Conservation (phyloP, 2,113 vertebrate genomes). For the Syngnathus scovelli region DNA sequence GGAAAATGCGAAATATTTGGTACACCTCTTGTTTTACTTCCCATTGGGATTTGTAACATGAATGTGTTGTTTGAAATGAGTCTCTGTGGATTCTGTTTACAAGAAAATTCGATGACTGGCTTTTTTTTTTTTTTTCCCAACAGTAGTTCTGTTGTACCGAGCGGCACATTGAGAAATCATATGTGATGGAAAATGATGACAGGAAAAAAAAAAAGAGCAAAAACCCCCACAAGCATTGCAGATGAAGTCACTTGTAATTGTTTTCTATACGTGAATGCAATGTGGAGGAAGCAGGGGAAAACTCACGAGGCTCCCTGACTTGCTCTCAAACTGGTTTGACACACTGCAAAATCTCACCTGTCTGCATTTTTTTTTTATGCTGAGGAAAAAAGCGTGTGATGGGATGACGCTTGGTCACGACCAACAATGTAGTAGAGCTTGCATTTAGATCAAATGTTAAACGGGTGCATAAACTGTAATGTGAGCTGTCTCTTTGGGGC, state of each 20-base stretch:
- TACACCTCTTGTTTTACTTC: too few relatives aligned
- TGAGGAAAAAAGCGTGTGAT: neutral
- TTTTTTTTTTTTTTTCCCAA: neutral
- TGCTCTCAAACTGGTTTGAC: conserved; percentile 55
- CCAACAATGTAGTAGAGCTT: neutral
- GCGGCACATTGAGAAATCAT: neutral
- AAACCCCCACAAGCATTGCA: neutral
- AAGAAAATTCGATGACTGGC: neutral
- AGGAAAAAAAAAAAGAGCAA: neutral
- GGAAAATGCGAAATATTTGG: too few relatives aligned
- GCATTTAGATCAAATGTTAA: conserved; percentile 2
- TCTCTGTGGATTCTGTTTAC: neutral
- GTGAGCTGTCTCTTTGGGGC: conserved; percentile 25
- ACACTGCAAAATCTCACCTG: conserved; percentile 35
- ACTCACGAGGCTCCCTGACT: conserved; percentile 22
- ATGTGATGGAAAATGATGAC: conserved; percentile 7
- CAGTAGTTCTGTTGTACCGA: conserved; percentile 17
- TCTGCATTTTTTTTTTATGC: conserved; percentile 53
- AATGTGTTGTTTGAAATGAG: neutral
- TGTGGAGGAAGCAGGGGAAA: conserved; percentile 30
- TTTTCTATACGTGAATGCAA: neutral
- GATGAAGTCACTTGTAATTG: conserved; percentile 6
- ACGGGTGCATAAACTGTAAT: conserved; percentile 25
- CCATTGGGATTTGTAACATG: neutral
- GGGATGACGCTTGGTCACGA: conserved; percentile 9